A percentile compares a stretch with the other conserved stretches of the same genome.
Evolutionary conservation across 2,888 invertebrate species (phyloP).

Genomic region (Tortrix viridana): DNA sequence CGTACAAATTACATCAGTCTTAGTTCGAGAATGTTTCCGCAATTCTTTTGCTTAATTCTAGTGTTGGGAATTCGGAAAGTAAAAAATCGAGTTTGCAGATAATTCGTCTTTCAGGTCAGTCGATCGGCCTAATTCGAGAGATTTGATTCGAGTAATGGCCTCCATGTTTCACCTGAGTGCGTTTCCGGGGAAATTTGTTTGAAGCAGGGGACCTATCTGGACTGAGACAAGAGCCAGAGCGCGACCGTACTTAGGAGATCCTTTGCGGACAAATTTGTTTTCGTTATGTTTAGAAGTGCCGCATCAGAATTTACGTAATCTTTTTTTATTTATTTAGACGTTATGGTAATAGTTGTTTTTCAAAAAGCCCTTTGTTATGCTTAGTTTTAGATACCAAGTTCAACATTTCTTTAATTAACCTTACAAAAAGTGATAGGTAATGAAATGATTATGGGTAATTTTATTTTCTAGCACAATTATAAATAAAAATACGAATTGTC

Average conservation of each 20-base stretch:
- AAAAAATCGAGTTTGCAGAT: constrained; percentile 59
- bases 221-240: constrained; percentile 22
- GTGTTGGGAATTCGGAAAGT: constrained; percentile 56
- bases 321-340: not conserved
- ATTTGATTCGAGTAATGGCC: constrained; percentile 66
- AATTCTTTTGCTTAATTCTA: constrained; percentile 63
- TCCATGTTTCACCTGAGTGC: constrained; percentile 72
- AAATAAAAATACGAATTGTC: too few relatives aligned
- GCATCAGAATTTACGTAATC: constrained; percentile 1
- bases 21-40: constrained; percentile 62
- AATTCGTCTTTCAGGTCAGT: constrained; percentile 67
- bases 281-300: constrained; percentile 22
- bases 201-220: constrained; percentile 44
- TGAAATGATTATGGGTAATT: too few relatives aligned
- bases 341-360: not conserved
- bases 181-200: constrained; percentile 59
- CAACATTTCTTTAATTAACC: too few relatives aligned
- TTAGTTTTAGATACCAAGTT: too few relatives aligned
- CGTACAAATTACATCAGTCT: constrained; percentile 71
- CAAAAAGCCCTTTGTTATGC: too few relatives aligned
- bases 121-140: constrained; percentile 70
- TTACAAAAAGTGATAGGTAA: too few relatives aligned
- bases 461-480: too few relatives aligned
- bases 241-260: constrained; percentile 35
- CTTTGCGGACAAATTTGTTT: constrained; percentile 30